Evolutionary conservation across 2,113 vertebrate genomes (phyloP), one percentile per base, ranked within the genome.

Genomic region (Merops nubicus): DNA sequence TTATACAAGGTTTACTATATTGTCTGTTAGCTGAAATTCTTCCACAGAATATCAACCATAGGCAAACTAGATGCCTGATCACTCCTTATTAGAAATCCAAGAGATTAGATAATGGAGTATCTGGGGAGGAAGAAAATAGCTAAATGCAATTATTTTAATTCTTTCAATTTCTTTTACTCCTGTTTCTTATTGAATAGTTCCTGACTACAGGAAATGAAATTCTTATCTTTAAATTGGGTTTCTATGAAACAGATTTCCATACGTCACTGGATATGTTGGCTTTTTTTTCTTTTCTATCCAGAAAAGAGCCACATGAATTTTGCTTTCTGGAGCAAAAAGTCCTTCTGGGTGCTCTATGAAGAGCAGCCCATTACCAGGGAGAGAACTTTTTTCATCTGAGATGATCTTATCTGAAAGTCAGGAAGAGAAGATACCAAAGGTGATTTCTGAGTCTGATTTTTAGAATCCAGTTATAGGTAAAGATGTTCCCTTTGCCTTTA

Each of bases 161-260:
- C 40, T 94, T 93, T 51, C 85, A 12, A 74, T 91, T 90, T 90
- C 56, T 95, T 95, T 95, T 68, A 90, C 75, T 31, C 51, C 56
- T 15, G 84, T 21, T 91, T 88, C 59, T 40, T 86, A 75, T 40
- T 95, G 85, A 93, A 74, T 45, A 86, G 31, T 54, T 93, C 43
- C 83, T 87, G 85, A 59, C 48, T 84, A 90, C 76, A 95, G 86
- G 73, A 96, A 97, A 96, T 96, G 7, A 97, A 95, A 92, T 80
- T 96, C 90, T 96, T 96, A 96, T 91, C 93, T 94, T 56, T 62
- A 92, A 96, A 94, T 93, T 92, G 67, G 12, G 73, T 95, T 95
- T 81, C 76, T 89, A 75, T 4, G 3, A 92, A 94, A 72, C 54
- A 81, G n/a, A 48, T 93, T 90, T 93, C 72, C 68, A 78, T 87